phyloP scores from a whole-genome alignment of 2,113 vertebrate genomes.

The Crotophaga sulcirostris region DNA sequence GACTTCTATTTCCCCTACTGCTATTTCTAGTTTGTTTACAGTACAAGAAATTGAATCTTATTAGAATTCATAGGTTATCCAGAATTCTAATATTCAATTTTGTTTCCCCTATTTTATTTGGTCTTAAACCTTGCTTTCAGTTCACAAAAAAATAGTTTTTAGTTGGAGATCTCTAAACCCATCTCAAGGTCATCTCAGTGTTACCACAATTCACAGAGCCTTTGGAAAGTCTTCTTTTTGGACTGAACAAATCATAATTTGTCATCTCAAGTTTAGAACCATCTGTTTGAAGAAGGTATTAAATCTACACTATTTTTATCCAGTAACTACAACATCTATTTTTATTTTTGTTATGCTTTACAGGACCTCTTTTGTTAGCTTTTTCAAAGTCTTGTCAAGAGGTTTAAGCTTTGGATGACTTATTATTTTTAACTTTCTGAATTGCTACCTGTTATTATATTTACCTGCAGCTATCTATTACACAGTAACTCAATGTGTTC shows the following conservation, averaged over 20 bases:
- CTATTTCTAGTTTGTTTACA: not conserved
- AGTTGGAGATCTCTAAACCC: not conserved
- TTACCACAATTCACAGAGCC: not conserved
- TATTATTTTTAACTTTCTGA: slow-evolving; percentile 21
- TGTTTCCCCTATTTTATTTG: not conserved
- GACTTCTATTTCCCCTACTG: not conserved
- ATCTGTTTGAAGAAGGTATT: slow-evolving; percentile 53
- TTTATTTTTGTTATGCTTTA: slow-evolving; percentile 36
- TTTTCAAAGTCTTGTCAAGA: not conserved
- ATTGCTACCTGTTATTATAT: not conserved
- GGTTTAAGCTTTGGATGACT: not conserved
- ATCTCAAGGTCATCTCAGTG: not conserved
- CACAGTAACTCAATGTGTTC: not conserved
- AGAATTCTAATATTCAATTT: not conserved
- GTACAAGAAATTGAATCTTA: not conserved
- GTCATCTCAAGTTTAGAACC: slow-evolving; percentile 20
- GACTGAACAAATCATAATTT: slow-evolving; percentile 32
- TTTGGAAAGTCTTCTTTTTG: not conserved
- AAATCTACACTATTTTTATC: slow-evolving; percentile 49
- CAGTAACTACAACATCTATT: slow-evolving; percentile 42
- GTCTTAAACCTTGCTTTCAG: not conserved
- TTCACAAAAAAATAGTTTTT: not conserved
- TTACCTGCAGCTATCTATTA: not conserved
- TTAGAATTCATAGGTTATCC: not conserved
- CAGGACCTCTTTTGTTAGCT: slow-evolving; percentile 30